Base-by-base conservation (phyloP, 2,888 invertebrate genomes). In the Synergus umbraculus region DNA sequence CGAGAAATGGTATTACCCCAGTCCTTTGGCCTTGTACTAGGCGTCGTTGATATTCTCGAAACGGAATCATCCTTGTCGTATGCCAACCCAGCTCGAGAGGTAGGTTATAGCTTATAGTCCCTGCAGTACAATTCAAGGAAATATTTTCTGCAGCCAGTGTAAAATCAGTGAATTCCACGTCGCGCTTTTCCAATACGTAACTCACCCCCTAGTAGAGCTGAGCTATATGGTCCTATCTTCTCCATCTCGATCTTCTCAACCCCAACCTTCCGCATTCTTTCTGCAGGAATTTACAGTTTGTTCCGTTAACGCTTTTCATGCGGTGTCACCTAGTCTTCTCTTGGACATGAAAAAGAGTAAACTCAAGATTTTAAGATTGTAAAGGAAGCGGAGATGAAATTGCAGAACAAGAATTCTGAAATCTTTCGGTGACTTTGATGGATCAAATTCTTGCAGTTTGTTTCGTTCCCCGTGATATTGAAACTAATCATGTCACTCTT, bases 1-100 rank as follows among this genome's bases (percentile, higher is more conserved):
- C 84, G 85, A 87, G 88, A 88, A 90, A 88, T 81, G 84, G 86
- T 84, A 85, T 88, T 88, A 87, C 84, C 83, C 79, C 81, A 79
- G 85, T 81, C 82, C 79, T 29, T 15, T 64, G 37, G 29, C 64
- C 15, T 64, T 64, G 37, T 37, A 29, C 15, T 12, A 10, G 18
- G 5, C 46, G 37, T 73, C 73, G 49, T 73, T 73, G 73, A 49
- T 73, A 73, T 73, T 73, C 73, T 73, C 49, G n/a, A 73, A 73
- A 37, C 73, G 73, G 46, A 73, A 73, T 73, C 49, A 10, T 69
- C 69, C 49, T 69, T 69, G 69, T 73, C 49, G 29, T 73, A 69
- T 49, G 69, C 49, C 29, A 22, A 12, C 67, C 67, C 41, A 46
- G 12, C 15, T 65, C 37, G 37, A 41, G 64, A 37, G 37, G 65